Base-by-base conservation (phyloP, 2,888 invertebrate genomes). In the Drosophila dives region DNA sequence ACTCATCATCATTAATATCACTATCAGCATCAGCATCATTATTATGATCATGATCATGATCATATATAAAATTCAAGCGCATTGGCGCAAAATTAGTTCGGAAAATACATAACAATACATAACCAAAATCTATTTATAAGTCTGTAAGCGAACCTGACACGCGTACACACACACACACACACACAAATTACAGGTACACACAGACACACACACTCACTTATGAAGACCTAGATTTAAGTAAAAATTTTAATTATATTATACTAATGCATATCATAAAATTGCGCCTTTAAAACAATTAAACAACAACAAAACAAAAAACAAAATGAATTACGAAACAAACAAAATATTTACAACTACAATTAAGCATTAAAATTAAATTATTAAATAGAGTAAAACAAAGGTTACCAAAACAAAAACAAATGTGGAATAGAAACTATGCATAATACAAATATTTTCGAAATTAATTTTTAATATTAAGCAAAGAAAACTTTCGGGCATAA, bases 261-360 rank as follows among this genome's bases (percentile, higher is more conserved):
- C 90, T 91, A 92, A 92, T 92, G 92, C 92, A 92, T 92, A 92
- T 92, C 92, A 92, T 91, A 85, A 90, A 87, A 90, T 91, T 91
- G 92, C 92, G 92, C 92, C 92, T 92, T 92, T 91, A 84, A 80
- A 77, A 73, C 72, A 74, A 62, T 56, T 61, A 79, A 73, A 72
- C 68, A 77, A 71, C 15, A 74, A 65, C 8, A 72, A 64, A 38
- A 55, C 64, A 72, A 75, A 75, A 77, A 72, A 72, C 33, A 59
- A 60, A 75, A 72, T 63, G 53, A 74, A 63, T 55, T 48, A 64
- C 26, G 45, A 69, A 66, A 15, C 32, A 63, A 62, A 80, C 66
- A 77, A 59, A 81, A 80, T 83, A 82, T 86, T 87, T 88, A 83
- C 84, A 81, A 86, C 63, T 82, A 83, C 58, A 76, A 81, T 64